phyloP scores from a whole-genome alignment of 2,113 vertebrate genomes.

The Phaethon lepturus region DNA sequence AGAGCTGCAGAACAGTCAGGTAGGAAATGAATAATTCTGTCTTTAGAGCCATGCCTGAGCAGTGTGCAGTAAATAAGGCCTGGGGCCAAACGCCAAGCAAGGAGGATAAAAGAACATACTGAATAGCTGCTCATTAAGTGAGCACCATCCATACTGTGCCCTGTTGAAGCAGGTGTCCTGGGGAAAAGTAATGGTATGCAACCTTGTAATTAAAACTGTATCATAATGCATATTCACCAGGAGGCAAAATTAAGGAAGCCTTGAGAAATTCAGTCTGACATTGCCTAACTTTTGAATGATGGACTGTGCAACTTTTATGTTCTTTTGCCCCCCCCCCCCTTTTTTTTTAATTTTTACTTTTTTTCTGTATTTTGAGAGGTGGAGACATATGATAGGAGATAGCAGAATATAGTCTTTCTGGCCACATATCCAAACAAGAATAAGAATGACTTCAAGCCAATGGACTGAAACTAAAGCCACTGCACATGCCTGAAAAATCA shows the following conservation, averaged over 20 bases:
- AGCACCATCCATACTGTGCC: conserved; percentile 58
- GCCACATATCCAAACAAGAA: background rate
- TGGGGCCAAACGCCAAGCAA: conserved; percentile 59
- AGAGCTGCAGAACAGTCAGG: background rate
- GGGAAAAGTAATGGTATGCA: conserved; percentile 67
- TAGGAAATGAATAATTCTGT: conserved; percentile 67
- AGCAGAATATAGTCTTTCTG: background rate
- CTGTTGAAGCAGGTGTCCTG: conserved; percentile 67
- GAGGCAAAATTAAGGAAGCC: conserved; percentile 52
- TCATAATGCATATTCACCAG: conserved; percentile 67
- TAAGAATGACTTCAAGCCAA: background rate
- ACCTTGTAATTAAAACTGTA: conserved; percentile 65
- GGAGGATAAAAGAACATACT: conserved; percentile 68
- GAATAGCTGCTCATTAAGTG: conserved; percentile 69
- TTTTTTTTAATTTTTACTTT: background rate
- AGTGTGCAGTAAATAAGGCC: conserved; percentile 65
- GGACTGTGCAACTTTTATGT: background rate
- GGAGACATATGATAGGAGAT: background rate
- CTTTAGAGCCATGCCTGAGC: conserved; percentile 47
- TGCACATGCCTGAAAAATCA: background rate
- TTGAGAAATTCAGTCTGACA: conserved; percentile 42
- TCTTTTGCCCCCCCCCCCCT: background rate
- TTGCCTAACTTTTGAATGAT: background rate
- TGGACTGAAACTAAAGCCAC: background rate
- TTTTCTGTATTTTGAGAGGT: background rate